phyloP scores from a whole-genome alignment of 2,113 vertebrate species.

The Cairina moschata region DNA sequence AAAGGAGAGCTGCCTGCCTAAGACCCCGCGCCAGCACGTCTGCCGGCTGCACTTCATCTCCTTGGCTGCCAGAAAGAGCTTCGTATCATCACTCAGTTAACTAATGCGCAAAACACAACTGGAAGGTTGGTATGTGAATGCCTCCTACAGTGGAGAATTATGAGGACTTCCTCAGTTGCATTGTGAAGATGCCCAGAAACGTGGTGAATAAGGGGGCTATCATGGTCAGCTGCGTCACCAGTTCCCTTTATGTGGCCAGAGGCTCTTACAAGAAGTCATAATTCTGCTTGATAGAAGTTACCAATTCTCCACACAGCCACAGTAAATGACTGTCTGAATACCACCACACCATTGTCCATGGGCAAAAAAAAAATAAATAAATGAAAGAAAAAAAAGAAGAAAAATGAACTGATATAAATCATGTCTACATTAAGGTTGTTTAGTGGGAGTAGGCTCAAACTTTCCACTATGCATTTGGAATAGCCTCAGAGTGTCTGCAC shows the following conservation, averaged over 20 bases:
- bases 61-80: slow-evolving; percentile 28
- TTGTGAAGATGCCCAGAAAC: not conserved
- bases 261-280: not conserved
- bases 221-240: accelerated
- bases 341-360: not conserved
- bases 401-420: not conserved
- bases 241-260: not conserved
- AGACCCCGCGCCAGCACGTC: not conserved
- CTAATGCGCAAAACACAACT: not conserved
- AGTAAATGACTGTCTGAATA: not conserved
- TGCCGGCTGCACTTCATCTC: slow-evolving; percentile 25
- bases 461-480: not conserved
- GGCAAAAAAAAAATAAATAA: not conserved
- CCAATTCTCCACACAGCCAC: not conserved
- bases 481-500: not conserved
- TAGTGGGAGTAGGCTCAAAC: not conserved
- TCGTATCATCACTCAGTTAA: slow-evolving; percentile 39
- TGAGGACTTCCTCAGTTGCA: not conserved
- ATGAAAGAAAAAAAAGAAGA: not conserved
- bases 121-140: not conserved
- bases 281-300: not conserved
- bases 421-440: not conserved
- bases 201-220: not conserved
- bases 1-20: not conserved
- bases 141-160: not conserved